Evolutionary conservation across 92 coral and sea anemone genomes (phyloP), one percentile per base, ranked within the genome.

Genomic region (Siderastrea siderea): DNA sequence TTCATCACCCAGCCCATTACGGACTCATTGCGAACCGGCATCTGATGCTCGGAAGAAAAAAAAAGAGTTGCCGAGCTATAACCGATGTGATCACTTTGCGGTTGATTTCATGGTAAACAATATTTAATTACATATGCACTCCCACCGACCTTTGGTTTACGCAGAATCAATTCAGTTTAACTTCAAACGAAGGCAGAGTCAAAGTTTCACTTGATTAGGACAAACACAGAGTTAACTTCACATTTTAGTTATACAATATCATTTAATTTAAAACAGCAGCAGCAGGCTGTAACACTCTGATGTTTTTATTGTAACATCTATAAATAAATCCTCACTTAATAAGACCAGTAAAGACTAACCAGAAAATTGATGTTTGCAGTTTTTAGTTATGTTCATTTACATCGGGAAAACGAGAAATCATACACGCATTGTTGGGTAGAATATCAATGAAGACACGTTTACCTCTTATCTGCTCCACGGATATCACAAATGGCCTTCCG

Each of bases 311-410:
- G 38, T 26, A 26, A 52, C 55, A 52, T 52, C 55, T 52, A 1
- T 52, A 52, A 52, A 52, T 52, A 52, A 52, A 52, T 52, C 55
- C 55, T 52, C 55, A 52, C 0, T 26, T 26, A 26, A 26, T 68
- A 46, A 68, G 47, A 68, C 46, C 73, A 68, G 73, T 68, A 68
- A 68, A 19, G 73, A 68, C 73, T 68, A 1, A 68, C 73, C 73
- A 68, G 73, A 68, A 68, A 68, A 68, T 68, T 38, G 47, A 68
- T 68, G 47, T 73, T 73, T 73, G 78, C 61, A 73, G 64, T 26
- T 80, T 80, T 80, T 65, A 80, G 71, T 80, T 80, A 53, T 80
- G 85, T 70, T 80, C 85, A 78, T 19, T 70, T 80, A 80, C 19
- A 19, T 67, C 43, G 47, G 75, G 85, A 66, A 80, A 80, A 60